Conservation (phyloP, 2,113 vertebrate genomes). For the Coreoperca whiteheadi region DNA sequence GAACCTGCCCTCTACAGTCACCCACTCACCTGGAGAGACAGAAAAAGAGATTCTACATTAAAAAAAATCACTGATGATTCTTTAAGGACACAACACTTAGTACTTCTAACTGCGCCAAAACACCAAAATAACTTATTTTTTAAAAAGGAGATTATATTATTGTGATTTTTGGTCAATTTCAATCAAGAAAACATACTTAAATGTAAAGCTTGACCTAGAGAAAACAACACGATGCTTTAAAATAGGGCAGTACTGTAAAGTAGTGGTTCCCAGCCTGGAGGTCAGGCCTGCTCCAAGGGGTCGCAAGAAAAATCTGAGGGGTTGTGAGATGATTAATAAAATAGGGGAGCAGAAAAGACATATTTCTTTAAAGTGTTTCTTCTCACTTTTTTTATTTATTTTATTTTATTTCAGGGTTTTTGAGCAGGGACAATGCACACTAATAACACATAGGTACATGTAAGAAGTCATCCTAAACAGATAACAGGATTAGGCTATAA, state of each 20-base stretch:
- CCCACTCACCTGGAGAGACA: slow-evolving; percentile 74
- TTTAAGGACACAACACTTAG: neutral
- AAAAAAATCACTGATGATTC: neutral
- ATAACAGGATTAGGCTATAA: no score
- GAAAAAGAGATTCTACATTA: neutral
- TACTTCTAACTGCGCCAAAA: no score
- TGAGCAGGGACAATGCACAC: no score
- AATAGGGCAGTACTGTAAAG: neutral
- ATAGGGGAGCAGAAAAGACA: neutral
- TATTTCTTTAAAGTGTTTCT: neutral
- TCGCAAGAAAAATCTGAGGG: neutral
- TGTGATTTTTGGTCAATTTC: neutral
- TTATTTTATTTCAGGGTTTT: no score
- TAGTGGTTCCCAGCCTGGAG: neutral
- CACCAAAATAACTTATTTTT: no score
- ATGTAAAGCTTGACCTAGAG: no score
- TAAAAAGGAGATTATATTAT: no score
- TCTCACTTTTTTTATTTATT: neutral
- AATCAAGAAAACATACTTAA: no score
- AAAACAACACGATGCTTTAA: neutral
- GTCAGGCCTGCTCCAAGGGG: no score
- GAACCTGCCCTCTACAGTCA: slow-evolving; percentile 82
- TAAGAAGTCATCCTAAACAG: no score
- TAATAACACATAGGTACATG: no score
- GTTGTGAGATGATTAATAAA: neutral